A percentile compares a stretch with the other conserved stretches of the same genome.
Evolutionary conservation across 2,888 invertebrate genomes (phyloP).

Genomic region (Drosophila colorata): DNA sequence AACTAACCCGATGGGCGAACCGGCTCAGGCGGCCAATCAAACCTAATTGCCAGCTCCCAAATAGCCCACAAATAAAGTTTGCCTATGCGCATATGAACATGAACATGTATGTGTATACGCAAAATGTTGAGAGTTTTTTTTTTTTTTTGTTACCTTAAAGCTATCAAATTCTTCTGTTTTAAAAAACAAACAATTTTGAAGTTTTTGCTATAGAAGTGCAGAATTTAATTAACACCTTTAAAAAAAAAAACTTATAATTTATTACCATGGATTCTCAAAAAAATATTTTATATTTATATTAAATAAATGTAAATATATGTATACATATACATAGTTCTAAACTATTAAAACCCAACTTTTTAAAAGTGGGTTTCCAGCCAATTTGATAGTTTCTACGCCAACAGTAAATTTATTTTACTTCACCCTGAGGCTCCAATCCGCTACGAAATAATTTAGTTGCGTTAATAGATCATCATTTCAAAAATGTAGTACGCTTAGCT

Average conservation of each 20-base stretch:
- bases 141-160: background rate
- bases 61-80: constrained; percentile 13
- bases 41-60: constrained; percentile 51
- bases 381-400: background rate
- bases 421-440: background rate
- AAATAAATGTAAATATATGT: too few species aligned
- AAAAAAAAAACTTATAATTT: too few species aligned
- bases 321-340: too few species aligned
- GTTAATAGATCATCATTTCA: background rate
- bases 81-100: background rate
- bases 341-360: background rate
- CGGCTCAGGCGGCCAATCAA: constrained; percentile 49
- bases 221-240: too few species aligned
- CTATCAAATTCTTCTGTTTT: too few species aligned
- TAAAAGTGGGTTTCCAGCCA: background rate
- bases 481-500: background rate
- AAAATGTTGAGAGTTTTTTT: background rate
- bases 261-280: too few species aligned
- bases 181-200: too few species aligned
- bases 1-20: constrained; percentile 1
- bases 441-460: background rate
- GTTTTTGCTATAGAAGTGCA: too few species aligned
- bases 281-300: too few species aligned
- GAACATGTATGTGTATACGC: background rate
- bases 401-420: background rate